Base-by-base conservation (phyloP, 2,797 vertebrate genomes). In the Ceryle rudis region DNA sequence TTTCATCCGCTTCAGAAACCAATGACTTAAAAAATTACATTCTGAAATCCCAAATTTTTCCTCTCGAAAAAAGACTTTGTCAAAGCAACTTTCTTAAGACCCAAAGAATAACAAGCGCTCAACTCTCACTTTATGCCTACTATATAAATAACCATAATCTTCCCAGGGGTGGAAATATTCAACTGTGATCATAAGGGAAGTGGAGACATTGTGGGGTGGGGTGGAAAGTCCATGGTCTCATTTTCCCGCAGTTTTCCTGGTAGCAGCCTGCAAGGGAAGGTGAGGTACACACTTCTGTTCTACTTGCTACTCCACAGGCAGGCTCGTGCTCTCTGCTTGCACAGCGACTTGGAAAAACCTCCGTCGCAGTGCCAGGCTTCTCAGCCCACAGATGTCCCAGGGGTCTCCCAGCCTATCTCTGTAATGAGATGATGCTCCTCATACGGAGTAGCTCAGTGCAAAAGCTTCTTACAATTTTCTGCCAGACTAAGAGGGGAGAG, bases 141-240 rank as follows among this genome's bases (percentile, higher is more conserved):
- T 69, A 10, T 54, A 31, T 14, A 71, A 83, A 54, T 28, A 72
- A 54, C 10, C 64, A 18, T 47, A 75, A 46, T 7, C 10, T 18
- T 78, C 39, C 57, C 57, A 73, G 42, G 2, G 3, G 62, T 69
- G 79, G 29, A 84, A 71, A 52, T 10, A 21, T 23, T 17, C 47
- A 83, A 31, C 7, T 47, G 11, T 14, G 23, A 79, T 10, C 14
- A 9, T 5, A 13, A 62, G 47, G 23, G 11, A 66, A 51, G 31
- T 19, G 49, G 52, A 58, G 20, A 49, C 54, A 25, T 39, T 1
- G 44, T 44, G 37, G 65, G 70, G 60, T 28, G 41, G 41, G 67
- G 26, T 46, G 67, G 3, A 17, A 64, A 21, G 14, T 2, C 65
- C 0, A 0, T 28, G 54, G 10, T 21, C n/a, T 54, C 29, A 5